phyloP scores from a whole-genome alignment of 2,888 invertebrate species.

The Synergus laeviventris region DNA sequence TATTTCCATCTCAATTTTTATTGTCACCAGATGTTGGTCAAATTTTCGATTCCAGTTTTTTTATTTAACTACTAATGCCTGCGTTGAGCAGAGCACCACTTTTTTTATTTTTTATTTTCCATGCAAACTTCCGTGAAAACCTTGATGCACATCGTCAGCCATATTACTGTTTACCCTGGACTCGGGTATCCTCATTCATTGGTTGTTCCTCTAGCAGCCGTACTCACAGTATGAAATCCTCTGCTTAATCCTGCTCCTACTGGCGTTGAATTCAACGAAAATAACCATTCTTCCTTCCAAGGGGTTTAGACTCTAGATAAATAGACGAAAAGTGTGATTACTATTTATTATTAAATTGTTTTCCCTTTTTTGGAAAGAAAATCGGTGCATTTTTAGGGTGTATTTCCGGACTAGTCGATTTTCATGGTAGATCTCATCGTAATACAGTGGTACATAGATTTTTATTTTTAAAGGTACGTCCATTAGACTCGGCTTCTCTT shows the following conservation, averaged over 20 bases:
- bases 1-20: not conserved
- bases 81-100: conserved; percentile 7
- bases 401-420: no score
- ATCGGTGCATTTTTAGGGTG: no score
- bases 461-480: no score
- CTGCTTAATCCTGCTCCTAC: conserved; percentile 32
- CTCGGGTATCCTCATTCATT: conserved; percentile 51
- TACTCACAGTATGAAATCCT: conserved; percentile 49
- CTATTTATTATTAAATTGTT: conserved; percentile 2
- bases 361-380: not conserved
- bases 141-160: conserved; percentile 42
- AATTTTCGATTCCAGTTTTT: conserved; percentile 3
- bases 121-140: conserved; percentile 22
- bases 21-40: not conserved
- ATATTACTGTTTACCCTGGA: conserved; percentile 61
- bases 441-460: no score
- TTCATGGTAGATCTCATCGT: no score
- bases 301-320: not conserved
- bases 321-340: not conserved
- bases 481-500: no score
- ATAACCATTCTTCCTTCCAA: not conserved
- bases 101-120: conserved; percentile 19
- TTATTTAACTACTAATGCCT: not conserved
- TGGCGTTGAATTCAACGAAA: not conserved
- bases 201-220: conserved; percentile 44